These are phyloP conservation scores for Orchesella cincta DNA, from an alignment of 1,140 invertebrate genomes.

Conservation along the genomic window DNA sequence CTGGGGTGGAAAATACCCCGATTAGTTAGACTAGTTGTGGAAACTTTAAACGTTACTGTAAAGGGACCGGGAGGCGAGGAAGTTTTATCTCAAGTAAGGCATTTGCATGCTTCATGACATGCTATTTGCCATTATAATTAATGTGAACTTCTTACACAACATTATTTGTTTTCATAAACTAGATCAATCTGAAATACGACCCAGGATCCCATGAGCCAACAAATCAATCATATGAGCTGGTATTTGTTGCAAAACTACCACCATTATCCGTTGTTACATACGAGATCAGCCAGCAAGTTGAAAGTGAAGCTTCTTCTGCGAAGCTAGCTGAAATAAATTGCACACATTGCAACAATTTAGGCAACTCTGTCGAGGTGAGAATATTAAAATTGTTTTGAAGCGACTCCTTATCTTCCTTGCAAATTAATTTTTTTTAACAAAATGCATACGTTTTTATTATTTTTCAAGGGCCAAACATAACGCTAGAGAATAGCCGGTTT, in stretches of 20 bases:
- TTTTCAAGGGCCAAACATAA: neutral
- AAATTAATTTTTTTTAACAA: too few species aligned
- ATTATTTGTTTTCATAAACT: too few species aligned
- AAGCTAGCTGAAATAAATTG: neutral
- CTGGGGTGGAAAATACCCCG: conserved; percentile 73
- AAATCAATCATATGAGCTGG: too few species aligned
- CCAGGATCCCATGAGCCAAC: too few species aligned
- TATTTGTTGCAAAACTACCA: conserved; percentile 76
- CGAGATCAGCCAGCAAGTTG: conserved; percentile 57
- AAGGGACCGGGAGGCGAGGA: conserved; percentile 64
- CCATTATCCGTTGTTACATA: conserved; percentile 73
- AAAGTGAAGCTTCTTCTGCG: neutral
- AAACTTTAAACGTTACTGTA: conserved; percentile 70
- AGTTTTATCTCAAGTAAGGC: conserved; percentile 57
- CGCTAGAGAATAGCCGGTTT: neutral
- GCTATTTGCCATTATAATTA: too few species aligned
- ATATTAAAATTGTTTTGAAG: too few species aligned
- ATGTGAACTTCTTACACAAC: too few species aligned
- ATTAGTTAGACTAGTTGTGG: conserved; percentile 70
- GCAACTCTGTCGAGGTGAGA: too few species aligned
- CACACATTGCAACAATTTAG: neutral
- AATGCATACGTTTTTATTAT: neutral
- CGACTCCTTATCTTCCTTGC: too few species aligned
- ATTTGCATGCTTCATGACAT: too few species aligned
- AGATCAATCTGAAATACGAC: too few species aligned